A percentile compares a stretch with the other conserved stretches of the same genome.
Evolutionary conservation across 2,797 vertebrate genomes (phyloP).

Genomic region (Rallus crepitans): DNA sequence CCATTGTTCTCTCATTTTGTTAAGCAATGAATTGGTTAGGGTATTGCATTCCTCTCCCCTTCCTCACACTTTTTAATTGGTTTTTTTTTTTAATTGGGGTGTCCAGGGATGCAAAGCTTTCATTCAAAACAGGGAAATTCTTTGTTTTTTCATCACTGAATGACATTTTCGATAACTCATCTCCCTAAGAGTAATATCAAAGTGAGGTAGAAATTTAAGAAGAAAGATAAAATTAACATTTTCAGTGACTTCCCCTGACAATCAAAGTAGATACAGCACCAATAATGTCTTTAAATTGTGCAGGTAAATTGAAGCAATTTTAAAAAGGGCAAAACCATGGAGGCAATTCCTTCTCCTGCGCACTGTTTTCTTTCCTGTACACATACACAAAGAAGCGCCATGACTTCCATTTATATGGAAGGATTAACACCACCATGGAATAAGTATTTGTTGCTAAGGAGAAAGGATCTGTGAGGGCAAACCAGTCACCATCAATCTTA

Average conservation of each 20-base stretch:
- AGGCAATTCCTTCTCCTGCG: not conserved
- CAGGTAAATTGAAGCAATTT: not conserved
- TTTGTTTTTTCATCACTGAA: not conserved
- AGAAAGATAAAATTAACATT: not conserved
- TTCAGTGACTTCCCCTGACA: not conserved
- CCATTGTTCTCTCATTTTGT: not conserved
- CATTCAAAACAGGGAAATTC: not conserved
- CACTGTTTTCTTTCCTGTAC: not conserved
- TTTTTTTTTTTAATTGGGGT: not conserved
- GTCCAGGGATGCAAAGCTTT: not conserved
- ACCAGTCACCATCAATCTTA: not conserved
- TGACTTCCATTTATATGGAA: not conserved
- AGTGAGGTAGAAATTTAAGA: not conserved
- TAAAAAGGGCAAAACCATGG: not conserved
- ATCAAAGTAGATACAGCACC: not conserved
- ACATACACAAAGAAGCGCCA: not conserved
- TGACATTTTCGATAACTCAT: not conserved
- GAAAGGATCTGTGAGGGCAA: not conserved
- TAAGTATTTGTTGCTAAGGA: not conserved
- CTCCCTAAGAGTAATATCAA: not conserved
- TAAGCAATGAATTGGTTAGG: not conserved
- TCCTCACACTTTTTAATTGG: no score
- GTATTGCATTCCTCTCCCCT: not conserved
- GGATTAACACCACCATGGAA: not conserved
- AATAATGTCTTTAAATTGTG: not conserved